phyloP scores from a whole-genome alignment of 2,113 vertebrate species.

The Atlantisia rogersi region DNA sequence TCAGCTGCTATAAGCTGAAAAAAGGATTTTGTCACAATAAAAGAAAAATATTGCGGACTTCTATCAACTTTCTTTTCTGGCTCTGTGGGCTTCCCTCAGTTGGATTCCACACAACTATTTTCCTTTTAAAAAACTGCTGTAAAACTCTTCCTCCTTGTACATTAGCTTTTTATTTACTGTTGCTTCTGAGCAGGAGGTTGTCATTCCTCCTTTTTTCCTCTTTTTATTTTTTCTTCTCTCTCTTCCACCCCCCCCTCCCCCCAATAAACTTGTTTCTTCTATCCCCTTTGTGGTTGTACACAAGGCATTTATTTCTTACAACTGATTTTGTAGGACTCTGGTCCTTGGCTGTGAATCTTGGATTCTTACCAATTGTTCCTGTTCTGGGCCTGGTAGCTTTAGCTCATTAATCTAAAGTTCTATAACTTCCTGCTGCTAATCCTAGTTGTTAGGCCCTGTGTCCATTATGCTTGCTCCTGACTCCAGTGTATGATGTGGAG shows the following conservation, averaged over 20 bases:
- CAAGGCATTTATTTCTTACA: slow-evolving; percentile 22
- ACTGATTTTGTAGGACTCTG: not conserved
- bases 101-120: slow-evolving; percentile 5
- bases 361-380: slow-evolving; percentile 19
- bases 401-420: slow-evolving; percentile 42
- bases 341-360: slow-evolving; percentile 23
- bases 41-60: slow-evolving; percentile 22
- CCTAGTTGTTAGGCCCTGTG: not conserved
- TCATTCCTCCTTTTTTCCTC: not conserved
- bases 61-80: slow-evolving; percentile 47
- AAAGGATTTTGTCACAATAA: slow-evolving; percentile 45
- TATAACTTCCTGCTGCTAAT: slow-evolving; percentile 50
- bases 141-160: slow-evolving; percentile 9
- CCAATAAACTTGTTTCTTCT: not conserved
- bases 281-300: not conserved
- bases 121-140: not conserved
- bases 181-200: not conserved
- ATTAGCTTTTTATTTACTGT: slow-evolving; percentile 26
- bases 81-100: slow-evolving; percentile 39
- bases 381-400: slow-evolving; percentile 13
- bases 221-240: not conserved
- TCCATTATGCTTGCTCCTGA: not conserved
- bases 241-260: too few relatives aligned
- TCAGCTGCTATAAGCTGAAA: slow-evolving; percentile 8
- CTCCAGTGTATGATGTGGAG: not conserved